Base-by-base conservation (phyloP, 2,797 vertebrate species). In the Hapalemur alaotrensis region DNA sequence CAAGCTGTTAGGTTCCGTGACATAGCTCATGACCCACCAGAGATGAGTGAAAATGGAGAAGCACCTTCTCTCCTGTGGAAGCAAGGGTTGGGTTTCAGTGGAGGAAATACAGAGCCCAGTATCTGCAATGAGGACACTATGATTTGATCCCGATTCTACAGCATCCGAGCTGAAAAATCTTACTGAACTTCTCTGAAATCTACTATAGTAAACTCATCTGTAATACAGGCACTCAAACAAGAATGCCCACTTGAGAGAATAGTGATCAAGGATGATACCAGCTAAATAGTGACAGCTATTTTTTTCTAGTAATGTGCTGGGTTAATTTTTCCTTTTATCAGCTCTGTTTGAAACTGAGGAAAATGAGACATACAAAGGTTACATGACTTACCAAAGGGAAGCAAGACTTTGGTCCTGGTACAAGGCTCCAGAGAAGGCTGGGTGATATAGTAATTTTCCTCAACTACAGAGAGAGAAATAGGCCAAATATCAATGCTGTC, bases 11-110 rank as follows among this genome's bases (percentile, higher is more conserved):
- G 30, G 0, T 89, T 86, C 59, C 80, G 1, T 80, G 78, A 75
- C 52, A 95, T 15, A 94, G 54, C 81, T 90, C 61, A 69, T 79
- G 81, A 88, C 69, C 35, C 50, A 67, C 14, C 70, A 35, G 72
- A 57, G 15, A 25, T 59, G 78, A 41, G 5, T 52, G 30, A 43
- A 69, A 79, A 63, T 81, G 54, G 59, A 86, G 54, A 86, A 89
- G 43, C 5, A 17, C 8, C 8, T 1, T 41, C 22, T 54, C 59
- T 87, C 18, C 75, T 41, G 0, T 23, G 5, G 11, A 22, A 86
- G 2, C 23, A 54, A 67, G 15, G 14, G 6, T 48, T 79, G 59
- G 6, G 17, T 57, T 65, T 91, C 38, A 23, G 11, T 6, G 3
- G 38, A 32, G 25, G 30, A 41, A 57, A 86, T 4, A 20, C 4